Percentiles rank a stretch among this genome's conserved stretches.
phyloP scores from a whole-genome alignment of 2,888 invertebrate species.

The Nineta flava region DNA sequence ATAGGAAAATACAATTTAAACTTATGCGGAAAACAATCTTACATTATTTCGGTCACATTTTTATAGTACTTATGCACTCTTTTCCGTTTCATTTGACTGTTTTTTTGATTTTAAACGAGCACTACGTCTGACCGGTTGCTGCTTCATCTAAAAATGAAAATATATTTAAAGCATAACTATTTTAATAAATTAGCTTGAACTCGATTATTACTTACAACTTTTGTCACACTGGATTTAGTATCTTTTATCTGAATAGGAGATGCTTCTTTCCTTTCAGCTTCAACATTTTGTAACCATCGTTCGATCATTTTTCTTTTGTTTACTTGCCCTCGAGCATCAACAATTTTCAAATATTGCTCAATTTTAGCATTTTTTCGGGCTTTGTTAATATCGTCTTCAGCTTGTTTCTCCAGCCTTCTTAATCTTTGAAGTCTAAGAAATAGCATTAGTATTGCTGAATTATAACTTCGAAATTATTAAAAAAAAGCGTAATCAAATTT shows the following conservation, averaged over 20 bases:
- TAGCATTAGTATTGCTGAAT: too few relatives aligned
- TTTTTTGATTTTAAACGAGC: conserved; percentile 4
- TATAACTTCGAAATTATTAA: background rate
- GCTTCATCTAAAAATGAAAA: conserved; percentile 2
- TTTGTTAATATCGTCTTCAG: background rate
- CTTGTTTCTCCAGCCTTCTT: conserved; percentile 1
- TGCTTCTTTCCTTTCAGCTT: conserved; percentile 1
- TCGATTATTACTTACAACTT: background rate
- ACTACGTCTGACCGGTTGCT: conserved; percentile 1
- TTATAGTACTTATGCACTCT: too few relatives aligned
- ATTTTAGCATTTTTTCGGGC: conserved; percentile 5
- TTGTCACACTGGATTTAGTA: background rate
- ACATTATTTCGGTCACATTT: too few relatives aligned
- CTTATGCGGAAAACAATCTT: too few relatives aligned
- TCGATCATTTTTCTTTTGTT: conserved; percentile 3
- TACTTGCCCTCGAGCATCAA: conserved; percentile 1
- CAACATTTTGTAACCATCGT: conserved; percentile 5
- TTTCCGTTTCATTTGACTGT: background rate
- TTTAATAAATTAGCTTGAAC: background rate
- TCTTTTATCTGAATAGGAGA: background rate
- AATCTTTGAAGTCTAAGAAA: background rate
- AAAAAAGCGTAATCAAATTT: background rate
- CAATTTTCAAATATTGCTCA: conserved; percentile 6
- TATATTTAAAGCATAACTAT: background rate
- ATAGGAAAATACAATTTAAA: too few relatives aligned